Base-by-base conservation (phyloP, 2,888 invertebrate species). In the Scaptomyza flava region DNA sequence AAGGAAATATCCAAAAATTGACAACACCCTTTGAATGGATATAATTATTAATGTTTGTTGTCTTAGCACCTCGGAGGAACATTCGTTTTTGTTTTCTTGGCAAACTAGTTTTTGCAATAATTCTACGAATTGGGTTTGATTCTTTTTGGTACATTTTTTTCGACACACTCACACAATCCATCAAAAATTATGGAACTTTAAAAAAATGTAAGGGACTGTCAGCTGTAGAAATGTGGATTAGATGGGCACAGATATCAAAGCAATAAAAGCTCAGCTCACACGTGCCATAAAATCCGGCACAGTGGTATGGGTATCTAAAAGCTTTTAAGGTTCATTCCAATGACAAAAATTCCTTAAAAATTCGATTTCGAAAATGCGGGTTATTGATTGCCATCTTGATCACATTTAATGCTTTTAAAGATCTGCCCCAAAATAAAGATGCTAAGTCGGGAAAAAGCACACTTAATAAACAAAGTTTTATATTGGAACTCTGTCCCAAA, bases 21-120 rank as follows among this genome's bases (percentile, higher is more conserved):
- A 60, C 74, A 61, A 65, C 61, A 41, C 61, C 56, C 9, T 73
- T 57, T 53, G 48, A 54, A 36, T 46, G 38, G 54, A 47, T 68
- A 53, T 68, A 58, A 52, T 58, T 33, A 20, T 57, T 69, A 27
- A 23, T 43, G 9, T 43, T 47, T 61, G 46, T 45, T 60, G 45
- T 77, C 82, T 86, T 82, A 71, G 81, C 87, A 86, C 89, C 87
- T 88, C 73, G 14, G 23, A 61, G 58, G 42, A 36, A 72, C 61
- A 62, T 62, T 73, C 41, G 34, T 66, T 59, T 9, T n/a, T 6
- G 6, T n/a, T 38, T 14, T 38, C 9, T 57, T 52, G 61, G 38
- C 45, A 71, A 73, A 79, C 88, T 71, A 71, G 77, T 86, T 86
- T 82, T 70, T 72, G 77, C 69, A 61, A 68, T 68, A 38, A 64